Base-by-base conservation (phyloP, 2,797 vertebrate genomes). In the Siniperca obscura region DNA sequence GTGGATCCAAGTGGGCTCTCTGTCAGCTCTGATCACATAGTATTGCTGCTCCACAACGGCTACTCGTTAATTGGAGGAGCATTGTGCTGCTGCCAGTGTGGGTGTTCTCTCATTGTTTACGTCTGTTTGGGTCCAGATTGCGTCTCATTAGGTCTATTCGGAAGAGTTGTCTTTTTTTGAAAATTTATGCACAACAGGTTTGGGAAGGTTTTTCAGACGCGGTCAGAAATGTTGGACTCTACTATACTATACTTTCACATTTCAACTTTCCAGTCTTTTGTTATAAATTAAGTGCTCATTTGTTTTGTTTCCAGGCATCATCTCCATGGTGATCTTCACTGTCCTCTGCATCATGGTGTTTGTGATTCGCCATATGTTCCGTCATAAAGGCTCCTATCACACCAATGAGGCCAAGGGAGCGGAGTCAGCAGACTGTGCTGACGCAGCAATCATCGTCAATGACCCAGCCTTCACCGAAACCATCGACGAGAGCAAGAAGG, bases 401-500 rank as follows among this genome's bases (percentile, higher is more conserved):
- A 99, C 98, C 90, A 99, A 99, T 0, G 98, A 99, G 91, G 98
- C 98, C 10, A 99, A 99, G 84, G 98, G 98, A 4, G 97, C 98
- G 0, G 98, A 99, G 93, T 98, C 98, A 0, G 98, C 98, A 0
- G 98, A 99, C 94, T 98, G 96, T 0, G 98, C 98, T 0, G 98
- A 99, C 0, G 98, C 98, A 0, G 98, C 98, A 72, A 99, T 99
- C 92, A 98, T 99, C 82, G 98, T 98, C 94, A 98, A 98, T 19
- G 98, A 99, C 93, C 97, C 98, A 10, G 98, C 98, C 86, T 99
- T 99, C 93, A 99, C 97, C 9, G 98, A 99, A 93, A 98, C 97
- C 92, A 99, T 99, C 0, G 98, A 99, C 0, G 98, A 99, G 86
- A 99, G 97, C 96, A 99, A 99, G 94, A 99, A 98, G 91, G 98